These are phyloP conservation scores for Trematocara unimaculatum DNA, from an alignment of 2,113 vertebrate species.

Conservation along the genomic window DNA sequence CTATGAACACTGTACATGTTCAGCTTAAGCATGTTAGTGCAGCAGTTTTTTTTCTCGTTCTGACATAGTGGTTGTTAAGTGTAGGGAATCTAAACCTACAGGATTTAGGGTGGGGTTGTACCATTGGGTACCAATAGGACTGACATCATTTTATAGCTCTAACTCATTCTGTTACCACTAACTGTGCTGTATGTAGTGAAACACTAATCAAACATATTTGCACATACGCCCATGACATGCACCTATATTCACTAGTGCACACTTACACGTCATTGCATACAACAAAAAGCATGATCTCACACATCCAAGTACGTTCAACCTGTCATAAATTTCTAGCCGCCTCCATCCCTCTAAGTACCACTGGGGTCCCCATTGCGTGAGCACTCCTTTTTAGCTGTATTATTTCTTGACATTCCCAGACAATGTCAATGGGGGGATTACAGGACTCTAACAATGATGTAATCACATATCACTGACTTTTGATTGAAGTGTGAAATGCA, in stretches of 20 bases:
- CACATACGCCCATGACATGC: not conserved
- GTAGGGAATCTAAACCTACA: not conserved
- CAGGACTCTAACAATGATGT: slow-evolving; percentile 51
- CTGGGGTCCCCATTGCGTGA: slow-evolving; percentile 55
- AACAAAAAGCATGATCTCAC: slow-evolving; percentile 40
- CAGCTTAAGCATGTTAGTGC: not conserved
- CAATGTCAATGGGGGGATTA: slow-evolving; percentile 45
- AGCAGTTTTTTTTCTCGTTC: not conserved
- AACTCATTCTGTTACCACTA: slow-evolving; percentile 44
- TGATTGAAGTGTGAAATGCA: not conserved
- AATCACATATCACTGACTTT: slow-evolving; percentile 42
- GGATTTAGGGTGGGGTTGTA: slow-evolving; percentile 44
- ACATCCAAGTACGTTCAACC: slow-evolving; percentile 6
- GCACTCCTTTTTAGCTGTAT: slow-evolving; percentile 15
- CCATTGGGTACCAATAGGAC: slow-evolving; percentile 22
- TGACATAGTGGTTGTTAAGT: slow-evolving; percentile 1
- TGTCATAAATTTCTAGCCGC: slow-evolving; percentile 29
- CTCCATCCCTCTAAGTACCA: slow-evolving; percentile 35
- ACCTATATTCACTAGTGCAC: slow-evolving; percentile 14
- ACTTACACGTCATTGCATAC: slow-evolving; percentile 11
- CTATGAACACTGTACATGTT: not conserved
- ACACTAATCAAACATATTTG: slow-evolving; percentile 60
- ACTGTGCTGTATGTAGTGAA: slow-evolving; percentile 29
- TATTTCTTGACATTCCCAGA: slow-evolving; percentile 59
- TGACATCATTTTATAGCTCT: slow-evolving; percentile 61